These are phyloP conservation scores for Halichoeres trimaculatus DNA, from an alignment of 2,113 vertebrate genomes.

Conservation along the genomic window DNA sequence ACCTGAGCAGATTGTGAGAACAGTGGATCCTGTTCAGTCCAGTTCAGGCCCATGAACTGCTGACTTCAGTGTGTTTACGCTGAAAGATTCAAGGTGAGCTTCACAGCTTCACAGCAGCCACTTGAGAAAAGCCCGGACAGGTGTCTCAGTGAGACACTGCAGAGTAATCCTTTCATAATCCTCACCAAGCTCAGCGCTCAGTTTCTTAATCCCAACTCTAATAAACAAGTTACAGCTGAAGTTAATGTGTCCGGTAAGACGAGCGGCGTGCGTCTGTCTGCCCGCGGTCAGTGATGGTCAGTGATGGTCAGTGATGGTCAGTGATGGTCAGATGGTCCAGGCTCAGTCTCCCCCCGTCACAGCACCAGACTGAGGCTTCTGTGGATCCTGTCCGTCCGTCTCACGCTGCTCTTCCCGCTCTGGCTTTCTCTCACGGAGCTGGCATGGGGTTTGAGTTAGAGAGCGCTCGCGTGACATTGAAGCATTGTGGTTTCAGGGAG, in stretches of 20 bases:
- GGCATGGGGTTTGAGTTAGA: constrained; percentile 57
- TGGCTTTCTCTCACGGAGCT: constrained; percentile 52
- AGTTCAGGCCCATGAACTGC: not conserved
- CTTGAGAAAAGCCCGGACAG: constrained; percentile 42
- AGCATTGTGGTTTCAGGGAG: constrained; percentile 59
- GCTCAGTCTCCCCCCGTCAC: constrained; percentile 46
- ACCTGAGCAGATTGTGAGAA: not conserved
- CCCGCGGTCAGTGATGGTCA: constrained; percentile 25
- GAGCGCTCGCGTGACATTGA: constrained; percentile 68
- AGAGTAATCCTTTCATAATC: constrained; percentile 67
- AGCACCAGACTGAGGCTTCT: constrained; percentile 39
- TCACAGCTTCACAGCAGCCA: not conserved
- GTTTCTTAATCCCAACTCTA: constrained; percentile 70
- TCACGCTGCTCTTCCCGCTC: constrained; percentile 49
- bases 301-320: constrained; percentile 35
- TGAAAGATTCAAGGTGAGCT: not conserved
- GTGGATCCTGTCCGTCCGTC: constrained; percentile 47
- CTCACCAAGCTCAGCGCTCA: constrained; percentile 49
- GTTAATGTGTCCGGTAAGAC: constrained; percentile 69
- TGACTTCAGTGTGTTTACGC: not conserved
- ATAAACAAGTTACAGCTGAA: constrained; percentile 71
- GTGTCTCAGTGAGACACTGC: constrained; percentile 61
- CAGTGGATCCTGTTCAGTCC: not conserved
- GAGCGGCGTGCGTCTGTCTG: constrained; percentile 38
- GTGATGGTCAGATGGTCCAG: constrained; percentile 44